Conservation (phyloP, 2,113 vertebrate genomes). For the Dromas ardeola region DNA sequence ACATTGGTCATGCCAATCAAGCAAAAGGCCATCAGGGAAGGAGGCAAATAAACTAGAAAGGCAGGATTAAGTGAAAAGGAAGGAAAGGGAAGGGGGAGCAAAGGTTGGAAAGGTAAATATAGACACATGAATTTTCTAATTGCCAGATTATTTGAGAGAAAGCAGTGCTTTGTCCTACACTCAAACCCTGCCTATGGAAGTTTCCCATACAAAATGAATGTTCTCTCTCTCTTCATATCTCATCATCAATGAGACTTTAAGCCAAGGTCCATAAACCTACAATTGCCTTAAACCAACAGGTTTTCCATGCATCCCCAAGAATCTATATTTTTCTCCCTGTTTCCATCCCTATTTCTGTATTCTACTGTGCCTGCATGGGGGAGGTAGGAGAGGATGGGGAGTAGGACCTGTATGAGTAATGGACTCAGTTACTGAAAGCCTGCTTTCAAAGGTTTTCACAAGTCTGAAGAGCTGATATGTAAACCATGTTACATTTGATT, state of each 20-base stretch:
- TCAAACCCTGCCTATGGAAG: neutral
- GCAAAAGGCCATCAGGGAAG: neutral
- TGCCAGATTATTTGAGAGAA: neutral
- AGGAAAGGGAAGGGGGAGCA: neutral
- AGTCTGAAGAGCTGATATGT: neutral
- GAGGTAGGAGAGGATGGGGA: neutral
- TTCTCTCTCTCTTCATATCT: neutral
- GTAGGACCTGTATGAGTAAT: neutral
- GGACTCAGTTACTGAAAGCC: neutral
- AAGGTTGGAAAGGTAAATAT: neutral
- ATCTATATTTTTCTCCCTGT: neutral
- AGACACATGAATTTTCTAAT: neutral
- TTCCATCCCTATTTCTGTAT: neutral
- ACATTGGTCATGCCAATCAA: too few relatives aligned
- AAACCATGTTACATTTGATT: neutral
- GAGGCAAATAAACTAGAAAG: neutral
- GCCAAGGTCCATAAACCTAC: neutral
- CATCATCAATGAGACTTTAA: neutral
- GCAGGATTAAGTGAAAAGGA: neutral
- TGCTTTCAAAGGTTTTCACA: neutral
- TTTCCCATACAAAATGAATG: fast-evolving
- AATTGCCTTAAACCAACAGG: neutral
- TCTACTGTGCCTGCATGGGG: neutral
- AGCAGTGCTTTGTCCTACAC: neutral
- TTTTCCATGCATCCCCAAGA: neutral